Evolutionary conservation across 2,888 invertebrate genomes (phyloP).

Genomic region (Tanaodytes sp.): DNA sequence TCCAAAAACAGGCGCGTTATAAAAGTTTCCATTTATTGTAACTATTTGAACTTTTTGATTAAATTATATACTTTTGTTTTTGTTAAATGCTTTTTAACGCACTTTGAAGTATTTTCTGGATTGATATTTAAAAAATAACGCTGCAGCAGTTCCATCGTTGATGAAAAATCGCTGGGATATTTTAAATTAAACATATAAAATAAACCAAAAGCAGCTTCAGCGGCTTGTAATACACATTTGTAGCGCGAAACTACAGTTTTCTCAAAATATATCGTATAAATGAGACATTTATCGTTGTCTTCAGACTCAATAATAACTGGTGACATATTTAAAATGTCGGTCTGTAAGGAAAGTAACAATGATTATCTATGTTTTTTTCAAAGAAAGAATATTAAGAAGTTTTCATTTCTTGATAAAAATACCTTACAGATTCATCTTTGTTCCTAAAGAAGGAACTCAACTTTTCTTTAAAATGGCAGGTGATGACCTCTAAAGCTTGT

Average conservation of each 20-base stretch:
- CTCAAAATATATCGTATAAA: background rate
- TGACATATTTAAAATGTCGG: background rate
- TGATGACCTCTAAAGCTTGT: conserved; percentile 14
- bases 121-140: conserved; percentile 9
- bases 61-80: conserved; percentile 16
- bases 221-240: background rate
- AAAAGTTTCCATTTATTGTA: too few species aligned
- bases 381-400: background rate
- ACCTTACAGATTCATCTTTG: conserved; percentile 7
- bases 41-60: conserved; percentile 15
- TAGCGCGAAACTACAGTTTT: background rate
- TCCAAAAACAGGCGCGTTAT: too few species aligned
- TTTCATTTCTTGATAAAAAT: background rate
- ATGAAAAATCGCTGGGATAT: conserved; percentile 11
- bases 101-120: conserved; percentile 6
- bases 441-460: conserved; percentile 3
- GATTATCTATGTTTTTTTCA: background rate
- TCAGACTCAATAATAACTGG: background rate
- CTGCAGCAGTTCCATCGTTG: conserved; percentile 14
- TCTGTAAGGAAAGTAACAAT: background rate
- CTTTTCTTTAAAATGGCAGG: conserved; percentile 15
- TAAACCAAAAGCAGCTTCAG: conserved; percentile 10
- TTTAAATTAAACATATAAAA: conserved; percentile 15
- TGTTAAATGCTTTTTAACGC: conserved; percentile 2
- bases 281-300: background rate